Evolutionary conservation across 2,113 vertebrate genomes (phyloP), one percentile per base, ranked within the genome.

Genomic region (Nothoprocta perdicaria): DNA sequence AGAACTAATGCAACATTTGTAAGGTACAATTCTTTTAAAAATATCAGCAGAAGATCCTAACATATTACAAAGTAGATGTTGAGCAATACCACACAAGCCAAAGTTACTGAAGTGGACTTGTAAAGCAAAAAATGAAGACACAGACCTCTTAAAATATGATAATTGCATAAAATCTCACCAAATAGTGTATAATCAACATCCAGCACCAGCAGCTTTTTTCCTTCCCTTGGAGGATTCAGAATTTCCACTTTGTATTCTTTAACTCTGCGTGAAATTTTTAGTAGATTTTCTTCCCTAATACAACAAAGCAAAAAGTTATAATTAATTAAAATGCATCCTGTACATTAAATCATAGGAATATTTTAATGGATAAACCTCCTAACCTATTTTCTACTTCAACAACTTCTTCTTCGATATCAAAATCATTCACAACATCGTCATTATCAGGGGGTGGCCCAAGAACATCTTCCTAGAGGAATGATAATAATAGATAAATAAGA

Each of bases 391-490:
- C 99, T 79, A 99, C 99, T 97, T 99, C 99, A 92, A 99, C 98
- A 88, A 99, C 98, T 96, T 99, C 99, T 89, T 99, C 99, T 96
- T 99, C 99, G n/a, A 99, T 99, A 95, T 99, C 99, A 98, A 99
- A 99, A 94, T 99, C 99, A 80, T 99, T 99, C 89, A 99, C 96
- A 80, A 99, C 99, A 33, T 99, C 99, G 65, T 99, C 99, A 1
- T 99, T 99, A 95, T 99, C 99, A 33, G 99, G 99, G n/a, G 99
- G 99, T 50, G 99, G 99, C 29, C 98, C 98, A 96, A 99, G 97
- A 84, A 99, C 98, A 43, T 99, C 99, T 97, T 99, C 99, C 99
- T 99, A 96, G 69, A 91, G 76, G 80, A 90, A 94, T 6, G 57
- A 79, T 12, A 87, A 94, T 76, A 93, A 90, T 84, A 33, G 67